Evolutionary conservation across 53 echinoderm and acorn worm species (phyloP).

Genomic region (Henricia sp.): DNA sequence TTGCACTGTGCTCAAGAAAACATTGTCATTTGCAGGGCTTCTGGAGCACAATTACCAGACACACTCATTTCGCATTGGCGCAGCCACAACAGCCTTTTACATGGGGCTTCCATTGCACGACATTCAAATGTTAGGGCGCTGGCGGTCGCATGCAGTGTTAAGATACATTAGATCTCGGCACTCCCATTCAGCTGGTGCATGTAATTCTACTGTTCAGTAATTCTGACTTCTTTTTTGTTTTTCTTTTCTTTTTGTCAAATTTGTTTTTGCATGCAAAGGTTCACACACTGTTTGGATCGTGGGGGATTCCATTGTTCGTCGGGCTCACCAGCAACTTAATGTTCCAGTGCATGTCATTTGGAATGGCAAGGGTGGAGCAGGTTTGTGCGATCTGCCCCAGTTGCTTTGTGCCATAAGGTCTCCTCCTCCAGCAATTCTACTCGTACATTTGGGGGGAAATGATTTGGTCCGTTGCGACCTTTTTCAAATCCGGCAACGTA

Average conservation of each 20-base stretch:
- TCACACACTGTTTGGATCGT: background rate
- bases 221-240: too few species aligned
- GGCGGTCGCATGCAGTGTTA: slow-evolving; percentile 14
- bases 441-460: slow-evolving; percentile 11
- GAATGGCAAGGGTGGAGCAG: slow-evolving; percentile 20
- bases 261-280: background rate
- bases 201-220: background rate
- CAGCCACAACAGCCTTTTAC: background rate
- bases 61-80: slow-evolving; percentile 20
- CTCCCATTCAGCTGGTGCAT: too few species aligned
- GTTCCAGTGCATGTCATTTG: background rate
- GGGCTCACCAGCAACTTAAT: background rate
- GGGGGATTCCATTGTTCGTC: slow-evolving; percentile 1
- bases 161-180: background rate
- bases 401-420: background rate
- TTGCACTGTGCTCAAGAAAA: background rate
- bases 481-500: background rate
- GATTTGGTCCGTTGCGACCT: background rate
- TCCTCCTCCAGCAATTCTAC: background rate
- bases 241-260: background rate
- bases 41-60: background rate
- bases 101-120: background rate
- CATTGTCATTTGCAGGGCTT: background rate
- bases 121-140: slow-evolving; percentile 6
- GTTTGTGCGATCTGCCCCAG: background rate